Conservation (phyloP, 2,888 invertebrate genomes). For the Anorthoa munda region DNA sequence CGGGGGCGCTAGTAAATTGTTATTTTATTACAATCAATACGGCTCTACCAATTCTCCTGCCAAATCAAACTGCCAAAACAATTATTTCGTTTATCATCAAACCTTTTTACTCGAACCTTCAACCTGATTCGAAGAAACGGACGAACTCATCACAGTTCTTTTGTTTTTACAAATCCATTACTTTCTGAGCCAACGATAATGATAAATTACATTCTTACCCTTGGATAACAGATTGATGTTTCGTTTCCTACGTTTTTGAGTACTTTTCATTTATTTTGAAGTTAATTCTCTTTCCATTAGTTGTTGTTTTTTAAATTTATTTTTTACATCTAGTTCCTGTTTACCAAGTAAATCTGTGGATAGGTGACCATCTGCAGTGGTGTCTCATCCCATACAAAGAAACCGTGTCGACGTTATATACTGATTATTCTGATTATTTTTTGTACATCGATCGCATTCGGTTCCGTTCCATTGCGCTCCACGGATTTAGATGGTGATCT, state of each 20-base stretch:
- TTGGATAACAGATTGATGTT: conserved; percentile 47
- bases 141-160: conserved; percentile 32
- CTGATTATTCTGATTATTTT: no score
- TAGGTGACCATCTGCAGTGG: no score
- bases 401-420: no score
- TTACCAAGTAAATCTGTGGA: conserved; percentile 7
- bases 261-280: conserved; percentile 47
- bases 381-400: no score
- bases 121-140: conserved; percentile 38
- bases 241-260: conserved; percentile 50
- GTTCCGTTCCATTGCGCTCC: no score
- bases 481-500: no score
- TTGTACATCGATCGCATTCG: no score
- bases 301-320: conserved; percentile 16
- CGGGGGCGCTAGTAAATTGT: no score
- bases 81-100: conserved; percentile 10
- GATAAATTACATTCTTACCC: conserved; percentile 58
- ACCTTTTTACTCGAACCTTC: conserved; percentile 15
- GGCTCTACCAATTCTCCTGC: not conserved
- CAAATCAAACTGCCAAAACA: conserved; percentile 19
- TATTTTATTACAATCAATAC: not conserved
- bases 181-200: conserved; percentile 36
- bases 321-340: conserved; percentile 40
- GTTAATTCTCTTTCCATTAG: conserved; percentile 42
- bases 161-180: conserved; percentile 53